These are phyloP conservation scores for Parazoanthus swiftii DNA, from an alignment of 92 coral and sea anemone species.

Conservation along the genomic window DNA sequence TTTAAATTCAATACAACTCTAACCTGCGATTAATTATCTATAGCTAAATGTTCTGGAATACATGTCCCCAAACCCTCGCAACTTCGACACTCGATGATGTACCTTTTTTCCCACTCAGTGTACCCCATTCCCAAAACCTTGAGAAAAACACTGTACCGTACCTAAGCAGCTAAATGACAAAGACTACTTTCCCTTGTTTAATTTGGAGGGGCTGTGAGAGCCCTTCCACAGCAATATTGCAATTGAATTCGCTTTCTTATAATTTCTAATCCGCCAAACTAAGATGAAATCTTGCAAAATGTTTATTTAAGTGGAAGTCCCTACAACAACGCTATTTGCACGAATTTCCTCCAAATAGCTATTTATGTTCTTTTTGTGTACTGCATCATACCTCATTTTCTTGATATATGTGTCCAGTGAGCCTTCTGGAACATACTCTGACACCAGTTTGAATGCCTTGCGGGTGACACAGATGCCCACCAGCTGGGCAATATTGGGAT, in stretches of 20 bases:
- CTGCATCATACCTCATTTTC: conserved; percentile 41
- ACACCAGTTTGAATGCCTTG: conserved; percentile 54
- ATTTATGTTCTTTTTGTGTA: background rate
- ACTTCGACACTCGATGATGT: too few relatives aligned
- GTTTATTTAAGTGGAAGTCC: background rate
- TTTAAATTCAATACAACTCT: too few relatives aligned
- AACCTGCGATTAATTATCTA: too few relatives aligned
- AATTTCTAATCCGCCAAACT: too few relatives aligned
- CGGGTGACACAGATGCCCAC: conserved; percentile 58
- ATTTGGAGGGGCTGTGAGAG: background rate
- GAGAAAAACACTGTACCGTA: too few relatives aligned
- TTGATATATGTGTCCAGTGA: conserved; percentile 70
- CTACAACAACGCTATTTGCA: background rate
- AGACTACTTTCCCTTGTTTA: background rate
- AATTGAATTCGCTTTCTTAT: background rate
- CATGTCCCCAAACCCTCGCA: too few relatives aligned
- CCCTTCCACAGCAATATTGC: background rate
- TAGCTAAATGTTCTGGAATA: too few relatives aligned
- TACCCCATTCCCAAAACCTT: too few relatives aligned
- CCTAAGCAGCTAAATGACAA: background rate
- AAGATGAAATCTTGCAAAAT: too few relatives aligned
- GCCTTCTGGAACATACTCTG: conserved; percentile 65
- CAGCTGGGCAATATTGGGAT: conserved; percentile 63
- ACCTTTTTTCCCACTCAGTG: too few relatives aligned
- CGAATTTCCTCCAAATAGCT: background rate